These are phyloP conservation scores for Ptilorrhoa leucosticta DNA, from an alignment of 2,113 vertebrate genomes.

Conservation along the genomic window DNA sequence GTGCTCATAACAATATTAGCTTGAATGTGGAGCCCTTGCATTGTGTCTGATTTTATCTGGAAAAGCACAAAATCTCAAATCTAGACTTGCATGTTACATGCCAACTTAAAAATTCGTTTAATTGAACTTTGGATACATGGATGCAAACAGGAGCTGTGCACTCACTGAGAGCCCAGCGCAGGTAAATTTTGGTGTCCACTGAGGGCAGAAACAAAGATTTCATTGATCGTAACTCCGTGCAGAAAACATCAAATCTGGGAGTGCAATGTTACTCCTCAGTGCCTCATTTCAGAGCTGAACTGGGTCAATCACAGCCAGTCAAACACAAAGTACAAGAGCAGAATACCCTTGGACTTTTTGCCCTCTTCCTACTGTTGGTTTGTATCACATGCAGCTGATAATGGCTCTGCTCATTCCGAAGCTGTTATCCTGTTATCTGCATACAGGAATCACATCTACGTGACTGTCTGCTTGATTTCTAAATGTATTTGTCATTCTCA, in stretches of 20 bases:
- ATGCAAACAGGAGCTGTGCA: neutral
- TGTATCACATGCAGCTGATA: neutral
- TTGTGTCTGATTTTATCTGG: neutral
- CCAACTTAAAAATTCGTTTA: neutral
- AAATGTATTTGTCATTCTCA: neutral
- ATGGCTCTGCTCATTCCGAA: neutral
- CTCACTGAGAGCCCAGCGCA: neutral
- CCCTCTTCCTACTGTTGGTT: neutral
- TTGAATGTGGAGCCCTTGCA: rapidly evolving
- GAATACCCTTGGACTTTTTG: neutral
- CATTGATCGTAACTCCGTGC: rapidly evolving
- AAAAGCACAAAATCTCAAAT: neutral
- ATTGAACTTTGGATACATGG: neutral
- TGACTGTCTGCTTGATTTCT: neutral
- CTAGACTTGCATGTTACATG: neutral
- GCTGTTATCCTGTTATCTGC: neutral
- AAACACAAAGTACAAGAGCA: neutral
- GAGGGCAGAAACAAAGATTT: neutral
- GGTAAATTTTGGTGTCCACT: neutral
- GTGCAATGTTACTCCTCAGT: neutral
- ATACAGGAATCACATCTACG: neutral
- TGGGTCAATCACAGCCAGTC: neutral
- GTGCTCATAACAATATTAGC: neutral
- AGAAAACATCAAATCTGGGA: neutral
- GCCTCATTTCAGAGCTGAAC: neutral